Evolutionary conservation across 2,888 invertebrate species (phyloP), one percentile per base, ranked within the genome.

Genomic region (Drosophila lacicola): DNA sequence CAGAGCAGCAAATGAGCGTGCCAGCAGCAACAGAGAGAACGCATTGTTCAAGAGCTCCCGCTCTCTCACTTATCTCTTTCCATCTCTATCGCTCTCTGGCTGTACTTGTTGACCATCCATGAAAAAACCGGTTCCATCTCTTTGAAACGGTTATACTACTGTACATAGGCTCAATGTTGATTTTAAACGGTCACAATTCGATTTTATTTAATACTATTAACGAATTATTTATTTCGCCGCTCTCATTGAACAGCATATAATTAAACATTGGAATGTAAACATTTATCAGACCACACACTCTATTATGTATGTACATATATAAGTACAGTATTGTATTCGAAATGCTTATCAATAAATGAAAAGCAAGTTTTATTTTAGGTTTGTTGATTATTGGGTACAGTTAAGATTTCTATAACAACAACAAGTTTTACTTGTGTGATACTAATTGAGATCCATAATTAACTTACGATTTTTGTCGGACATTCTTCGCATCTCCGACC

Each of bases 101-200:
- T 47, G 47, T 49, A 25, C 51, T 49, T 70, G 37, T 61, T 65
- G 54, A 19, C 42, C 44, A 50, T 51, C 42, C 73, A 70, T 66
- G 50, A 44, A 54, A 50, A 66, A 86, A 81, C 74, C 64, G 67
- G 76, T 74, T 87, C 57, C 34, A 21, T 50, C 60, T 65, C 56
- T 66, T 61, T 55, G 46, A 86, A 82, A 56, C 80, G 85, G 80
- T 45, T 58, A 65, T 37, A 25, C 46, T 60, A 45, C 64, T 57
- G 57, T 53, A 55, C 17, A 39, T 53, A n/a, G 39, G 46, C 55
- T 39, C 36, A 21, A 14, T 46, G 42, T 21, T 33, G 5, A 25
- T 37, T 29, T 56, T 61, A 62, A 70, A 39, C 73, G 62, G 56
- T 65, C 25, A 69, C 41, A 19, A 36, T 45, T 51, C 46, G 50